Evolutionary conservation across 2,888 invertebrate genomes (phyloP).

Genomic region (Lycia hirtaria): DNA sequence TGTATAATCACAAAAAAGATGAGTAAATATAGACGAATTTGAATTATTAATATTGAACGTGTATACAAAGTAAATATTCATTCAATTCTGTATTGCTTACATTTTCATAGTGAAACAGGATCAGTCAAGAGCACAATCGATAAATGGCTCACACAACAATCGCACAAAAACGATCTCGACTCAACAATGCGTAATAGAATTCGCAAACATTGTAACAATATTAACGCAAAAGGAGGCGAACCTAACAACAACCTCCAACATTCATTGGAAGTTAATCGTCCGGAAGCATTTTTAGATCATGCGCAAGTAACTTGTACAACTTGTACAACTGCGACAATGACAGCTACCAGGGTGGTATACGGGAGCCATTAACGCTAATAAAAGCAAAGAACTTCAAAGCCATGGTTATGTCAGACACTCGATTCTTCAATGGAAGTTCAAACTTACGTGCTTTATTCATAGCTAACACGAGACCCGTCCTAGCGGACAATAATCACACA

Average conservation of each 20-base stretch:
- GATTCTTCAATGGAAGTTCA: constrained; percentile 39
- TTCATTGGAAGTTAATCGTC: constrained; percentile 80
- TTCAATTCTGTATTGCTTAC: constrained; percentile 10
- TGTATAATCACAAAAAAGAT: not conserved
- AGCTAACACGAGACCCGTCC: constrained; percentile 62
- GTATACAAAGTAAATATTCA: not conserved
- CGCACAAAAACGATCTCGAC: constrained; percentile 62
- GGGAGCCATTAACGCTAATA: constrained; percentile 35
- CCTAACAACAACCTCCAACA: constrained; percentile 84
- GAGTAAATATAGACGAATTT: not conserved
- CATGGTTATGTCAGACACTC: constrained; percentile 40
- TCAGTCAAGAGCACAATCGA: constrained; percentile 72
- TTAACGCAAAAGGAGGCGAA: constrained; percentile 83
- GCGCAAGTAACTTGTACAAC: constrained; percentile 74
- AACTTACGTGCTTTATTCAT: constrained; percentile 82
- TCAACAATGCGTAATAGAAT: constrained; percentile 83
- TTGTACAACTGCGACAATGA: constrained; percentile 62
- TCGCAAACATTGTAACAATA: constrained; percentile 83
- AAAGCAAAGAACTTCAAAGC: constrained; percentile 36
- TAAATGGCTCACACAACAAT: constrained; percentile 68
- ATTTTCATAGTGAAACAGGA: constrained; percentile 60
- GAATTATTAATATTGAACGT: not conserved
- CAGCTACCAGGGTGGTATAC: constrained; percentile 73
- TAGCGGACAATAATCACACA: constrained; percentile 72
- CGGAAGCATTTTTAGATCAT: constrained; percentile 78